A percentile compares a stretch with the other conserved stretches of the same genome.
Evolutionary conservation across 2,113 vertebrate genomes (phyloP).

Genomic region (Rhodinocichla rosea): DNA sequence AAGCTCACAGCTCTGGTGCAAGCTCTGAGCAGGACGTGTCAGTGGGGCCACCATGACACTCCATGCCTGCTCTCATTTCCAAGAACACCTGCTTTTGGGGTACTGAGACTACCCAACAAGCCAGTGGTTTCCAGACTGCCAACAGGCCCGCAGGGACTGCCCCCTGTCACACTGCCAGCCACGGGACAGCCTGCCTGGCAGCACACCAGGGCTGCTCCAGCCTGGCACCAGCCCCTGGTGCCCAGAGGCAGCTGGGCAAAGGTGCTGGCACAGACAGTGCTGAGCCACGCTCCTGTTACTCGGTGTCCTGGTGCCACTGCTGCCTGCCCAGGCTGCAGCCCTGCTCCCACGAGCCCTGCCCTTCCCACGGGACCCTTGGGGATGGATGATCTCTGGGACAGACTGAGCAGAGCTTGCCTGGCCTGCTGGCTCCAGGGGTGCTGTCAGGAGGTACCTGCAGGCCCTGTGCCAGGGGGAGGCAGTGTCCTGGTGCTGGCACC

Average conservation of each 20-base stretch:
- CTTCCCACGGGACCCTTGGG: fast-evolving
- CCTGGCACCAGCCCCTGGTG: neutral
- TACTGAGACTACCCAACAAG: neutral
- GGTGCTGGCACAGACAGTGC: neutral
- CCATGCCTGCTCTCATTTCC: neutral
- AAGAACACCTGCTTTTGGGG: fast-evolving
- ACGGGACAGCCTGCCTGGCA: fast-evolving
- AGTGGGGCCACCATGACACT: fast-evolving
- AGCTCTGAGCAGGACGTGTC: neutral
- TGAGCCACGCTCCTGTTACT: neutral
- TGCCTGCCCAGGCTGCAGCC: neutral
- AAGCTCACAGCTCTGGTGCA: neutral
- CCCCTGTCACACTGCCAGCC: fast-evolving
- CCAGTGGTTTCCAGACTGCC: neutral
- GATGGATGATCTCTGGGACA: neutral
- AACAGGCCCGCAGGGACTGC: neutral
- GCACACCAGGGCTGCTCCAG: neutral
- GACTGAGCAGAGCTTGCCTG: neutral
- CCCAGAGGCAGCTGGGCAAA: neutral
- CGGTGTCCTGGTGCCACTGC: neutral
- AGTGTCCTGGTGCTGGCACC: neutral
- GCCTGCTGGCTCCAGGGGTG: neutral
- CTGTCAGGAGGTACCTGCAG: neutral
- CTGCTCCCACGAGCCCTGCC: neutral
- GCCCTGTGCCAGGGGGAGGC: neutral